Evolutionary conservation across 2,888 invertebrate genomes (phyloP), one percentile per base, ranked within the genome.

Genomic region (Synergus japonicus): DNA sequence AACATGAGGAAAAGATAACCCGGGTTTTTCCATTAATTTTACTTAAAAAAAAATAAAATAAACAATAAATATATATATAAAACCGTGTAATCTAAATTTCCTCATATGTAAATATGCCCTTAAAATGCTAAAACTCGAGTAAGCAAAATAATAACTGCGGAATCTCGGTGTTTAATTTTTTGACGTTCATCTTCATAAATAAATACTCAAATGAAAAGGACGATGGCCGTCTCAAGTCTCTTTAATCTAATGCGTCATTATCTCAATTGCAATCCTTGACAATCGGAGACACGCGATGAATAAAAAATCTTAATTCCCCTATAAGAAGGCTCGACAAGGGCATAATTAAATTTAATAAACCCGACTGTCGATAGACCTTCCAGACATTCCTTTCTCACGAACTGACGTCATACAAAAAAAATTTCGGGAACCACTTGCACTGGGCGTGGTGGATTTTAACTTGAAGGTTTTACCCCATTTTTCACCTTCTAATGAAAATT

Each of bases 301-400:
- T 60, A 29, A 60, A 60, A 46, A 60, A 22, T 10, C 60, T 69
- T 8, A 44, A 60, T 18, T 60, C 60, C 4, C 22, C 22, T 18
- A 60, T 18, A 60, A 60, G 60, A 63, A 65, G 77, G 44, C 63
- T 77, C 63, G 29, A 78, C 22, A 44, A 80, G 77, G 82, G 78
- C 81, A 84, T 87, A 87, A 89, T 88, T 88, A 86, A 88, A 88
- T 88, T 86, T 82, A 87, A 88, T 86, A 85, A 37, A 86, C 82
- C 43, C 77, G 67, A 60, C 79, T 79, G 79, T 83, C 82, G 82
- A 78, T 79, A 83, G 84, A 84, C 84, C 86, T 85, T 86, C 83
- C 79, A 79, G 76, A 81, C 69, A 79, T 85, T 60, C 60, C 12
- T 60, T 54, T 88, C 83, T 82, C 80, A 80, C 67, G 85, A 87